phyloP scores from a whole-genome alignment of 2,113 vertebrate genomes.

The Sardina pilchardus region DNA sequence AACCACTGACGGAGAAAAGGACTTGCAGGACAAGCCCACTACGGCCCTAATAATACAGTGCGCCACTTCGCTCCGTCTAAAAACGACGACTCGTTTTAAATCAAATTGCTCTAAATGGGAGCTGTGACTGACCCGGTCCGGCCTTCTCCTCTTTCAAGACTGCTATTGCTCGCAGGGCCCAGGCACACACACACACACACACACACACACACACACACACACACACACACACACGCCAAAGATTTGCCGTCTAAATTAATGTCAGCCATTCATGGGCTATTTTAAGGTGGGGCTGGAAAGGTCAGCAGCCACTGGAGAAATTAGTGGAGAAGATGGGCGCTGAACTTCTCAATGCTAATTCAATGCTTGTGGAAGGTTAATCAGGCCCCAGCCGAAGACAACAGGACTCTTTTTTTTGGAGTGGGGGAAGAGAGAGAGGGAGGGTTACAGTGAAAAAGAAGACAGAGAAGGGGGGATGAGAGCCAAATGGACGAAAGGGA shows the following conservation, averaged over 20 bases:
- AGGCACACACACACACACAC: too few relatives aligned
- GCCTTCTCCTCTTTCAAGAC: background rate
- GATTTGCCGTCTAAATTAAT: slow-evolving; percentile 29
- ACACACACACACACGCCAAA: too few relatives aligned
- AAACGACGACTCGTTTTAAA: background rate
- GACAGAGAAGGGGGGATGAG: background rate
- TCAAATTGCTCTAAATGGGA: background rate
- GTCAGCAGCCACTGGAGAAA: slow-evolving; percentile 34
- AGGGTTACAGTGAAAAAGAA: background rate
- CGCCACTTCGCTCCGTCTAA: background rate
- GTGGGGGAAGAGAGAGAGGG: background rate
- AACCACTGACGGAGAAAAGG: background rate
- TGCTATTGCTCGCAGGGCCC: background rate
- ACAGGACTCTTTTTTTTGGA: background rate
- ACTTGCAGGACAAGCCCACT: background rate
- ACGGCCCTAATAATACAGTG: background rate
- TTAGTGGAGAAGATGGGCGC: slow-evolving; percentile 37
- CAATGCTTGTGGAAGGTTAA: slow-evolving; percentile 39
- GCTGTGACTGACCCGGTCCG: background rate
- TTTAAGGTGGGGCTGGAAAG: slow-evolving; percentile 9
- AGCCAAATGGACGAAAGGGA: background rate
- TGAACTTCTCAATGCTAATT: slow-evolving; percentile 49
- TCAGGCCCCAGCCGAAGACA: slow-evolving; percentile 17
- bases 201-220: too few relatives aligned
- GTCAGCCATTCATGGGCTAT: background rate